Percentiles rank a stretch among this genome's conserved stretches.
These are phyloP conservation scores for Labrus mixtus DNA, from an alignment of 2,113 vertebrate genomes.

Conservation along the genomic window DNA sequence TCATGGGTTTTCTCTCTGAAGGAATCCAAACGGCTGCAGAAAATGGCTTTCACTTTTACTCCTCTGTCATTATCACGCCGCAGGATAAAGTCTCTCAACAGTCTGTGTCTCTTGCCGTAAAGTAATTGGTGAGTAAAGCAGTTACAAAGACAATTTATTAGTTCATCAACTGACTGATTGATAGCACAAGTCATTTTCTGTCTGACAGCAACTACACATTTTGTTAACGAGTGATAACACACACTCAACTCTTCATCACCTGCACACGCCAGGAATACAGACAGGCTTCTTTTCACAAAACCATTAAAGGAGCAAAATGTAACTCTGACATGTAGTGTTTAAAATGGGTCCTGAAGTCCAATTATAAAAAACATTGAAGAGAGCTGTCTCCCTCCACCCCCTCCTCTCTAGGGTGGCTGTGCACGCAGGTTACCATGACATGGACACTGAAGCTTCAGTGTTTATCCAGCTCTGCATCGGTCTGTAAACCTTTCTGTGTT, in stretches of 20 bases:
- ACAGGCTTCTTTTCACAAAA: background rate
- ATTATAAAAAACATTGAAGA: too few relatives aligned
- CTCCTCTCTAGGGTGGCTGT: too few relatives aligned
- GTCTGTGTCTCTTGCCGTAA: slow-evolving; percentile 27
- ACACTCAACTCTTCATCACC: background rate
- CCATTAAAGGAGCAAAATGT: background rate
- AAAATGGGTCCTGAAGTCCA: too few relatives aligned
- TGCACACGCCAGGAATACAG: background rate
- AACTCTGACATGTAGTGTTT: too few relatives aligned
- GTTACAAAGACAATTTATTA: slow-evolving; percentile 42
- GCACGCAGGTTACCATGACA: too few relatives aligned
- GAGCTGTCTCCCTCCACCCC: too few relatives aligned
- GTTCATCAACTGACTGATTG: slow-evolving; percentile 61
- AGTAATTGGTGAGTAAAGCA: slow-evolving; percentile 48
- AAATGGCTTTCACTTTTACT: background rate
- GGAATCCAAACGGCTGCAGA: slow-evolving; percentile 50
- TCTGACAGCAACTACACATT: slow-evolving; percentile 54
- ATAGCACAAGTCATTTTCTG: slow-evolving; percentile 65
- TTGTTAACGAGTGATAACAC: slow-evolving; percentile 59
- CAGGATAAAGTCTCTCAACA: slow-evolving; percentile 4
- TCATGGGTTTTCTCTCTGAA: slow-evolving; percentile 64
- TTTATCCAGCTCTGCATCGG: too few relatives aligned
- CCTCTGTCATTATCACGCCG: slow-evolving; percentile 12
- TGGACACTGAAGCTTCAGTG: too few relatives aligned
- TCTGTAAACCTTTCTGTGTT: too few relatives aligned